A percentile compares a stretch with the other conserved stretches of the same genome.
phyloP scores from a whole-genome alignment of 1,140 invertebrate genomes.

The Hylyphantes graminicola region DNA sequence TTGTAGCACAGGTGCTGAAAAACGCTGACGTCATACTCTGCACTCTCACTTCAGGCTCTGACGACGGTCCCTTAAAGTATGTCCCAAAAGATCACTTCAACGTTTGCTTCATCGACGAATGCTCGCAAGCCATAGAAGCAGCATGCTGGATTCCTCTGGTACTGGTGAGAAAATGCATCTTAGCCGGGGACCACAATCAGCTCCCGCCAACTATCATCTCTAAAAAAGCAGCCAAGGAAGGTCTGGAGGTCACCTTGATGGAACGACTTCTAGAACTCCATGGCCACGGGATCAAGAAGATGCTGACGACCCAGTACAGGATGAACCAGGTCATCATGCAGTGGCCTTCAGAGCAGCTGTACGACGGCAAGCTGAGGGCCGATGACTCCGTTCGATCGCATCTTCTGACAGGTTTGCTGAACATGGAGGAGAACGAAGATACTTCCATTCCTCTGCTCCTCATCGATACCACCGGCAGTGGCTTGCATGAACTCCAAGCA shows the following conservation, averaged over 20 bases:
- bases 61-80: conserved; percentile 71
- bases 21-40: conserved; percentile 70
- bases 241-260: conserved; percentile 73
- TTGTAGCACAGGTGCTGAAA: conserved; percentile 68
- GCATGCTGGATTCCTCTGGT: conserved; percentile 74
- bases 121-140: conserved; percentile 74
- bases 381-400: conserved; percentile 71
- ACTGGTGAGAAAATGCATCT: conserved; percentile 69
- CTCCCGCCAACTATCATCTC: conserved; percentile 74
- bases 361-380: conserved; percentile 70
- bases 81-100: conserved; percentile 71
- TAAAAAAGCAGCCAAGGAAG: conserved; percentile 67
- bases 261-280: conserved; percentile 71
- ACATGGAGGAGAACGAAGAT: conserved; percentile 67
- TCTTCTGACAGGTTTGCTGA: conserved; percentile 70
- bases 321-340: conserved; percentile 75
- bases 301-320: conserved; percentile 74
- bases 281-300: conserved; percentile 68
- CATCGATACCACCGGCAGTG: conserved; percentile 74
- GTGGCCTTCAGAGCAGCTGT: conserved; percentile 72
- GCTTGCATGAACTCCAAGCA: conserved; percentile 70
- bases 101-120: conserved; percentile 75
- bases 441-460: conserved; percentile 70
- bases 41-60: conserved; percentile 70
- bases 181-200: conserved; percentile 75